Evolutionary conservation across 2,797 vertebrate species (phyloP).

Genomic region (Enoplosus armatus): DNA sequence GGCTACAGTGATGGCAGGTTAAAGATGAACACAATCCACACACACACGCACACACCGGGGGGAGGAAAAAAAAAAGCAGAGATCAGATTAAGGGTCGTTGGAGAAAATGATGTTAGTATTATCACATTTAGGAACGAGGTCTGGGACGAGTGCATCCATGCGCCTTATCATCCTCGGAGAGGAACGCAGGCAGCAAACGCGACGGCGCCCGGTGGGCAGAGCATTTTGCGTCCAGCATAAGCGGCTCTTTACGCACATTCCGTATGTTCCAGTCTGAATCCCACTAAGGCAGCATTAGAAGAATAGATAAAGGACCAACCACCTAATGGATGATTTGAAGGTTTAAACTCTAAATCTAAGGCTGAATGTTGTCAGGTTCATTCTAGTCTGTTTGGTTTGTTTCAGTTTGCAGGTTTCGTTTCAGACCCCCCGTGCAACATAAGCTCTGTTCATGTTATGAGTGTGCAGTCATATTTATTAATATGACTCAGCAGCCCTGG

Average conservation of each 20-base stretch:
- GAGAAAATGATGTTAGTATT: slow-evolving; percentile 62
- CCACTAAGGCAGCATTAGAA: slow-evolving; percentile 62
- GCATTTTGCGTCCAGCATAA: slow-evolving; percentile 79
- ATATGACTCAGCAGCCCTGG: slow-evolving; percentile 73
- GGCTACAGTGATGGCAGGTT: slow-evolving; percentile 78
- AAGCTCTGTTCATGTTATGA: slow-evolving; percentile 32
- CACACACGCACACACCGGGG: slow-evolving; percentile 53
- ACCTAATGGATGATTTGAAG: slow-evolving; percentile 35
- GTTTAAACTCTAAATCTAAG: slow-evolving; percentile 5
- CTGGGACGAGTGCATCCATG: slow-evolving; percentile 74
- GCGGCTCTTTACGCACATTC: slow-evolving; percentile 81
- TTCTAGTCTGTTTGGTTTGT: not conserved
- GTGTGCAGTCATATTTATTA: slow-evolving; percentile 55
- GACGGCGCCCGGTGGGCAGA: slow-evolving; percentile 84
- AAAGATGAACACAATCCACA: slow-evolving; percentile 73
- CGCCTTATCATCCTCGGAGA: slow-evolving; percentile 79
- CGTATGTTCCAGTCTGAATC: slow-evolving; percentile 78
- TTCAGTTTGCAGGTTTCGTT: slow-evolving; percentile 10
- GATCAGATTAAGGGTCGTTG: slow-evolving; percentile 55
- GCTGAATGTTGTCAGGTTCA: not conserved
- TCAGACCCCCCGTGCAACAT: slow-evolving; percentile 13
- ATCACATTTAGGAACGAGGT: slow-evolving; percentile 67
- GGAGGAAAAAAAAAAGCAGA: not conserved
- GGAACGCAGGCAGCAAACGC: slow-evolving; percentile 81
- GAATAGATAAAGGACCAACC: slow-evolving; percentile 48